phyloP scores from a whole-genome alignment of 92 coral and sea anemone genomes.

The Parazoanthus swiftii region DNA sequence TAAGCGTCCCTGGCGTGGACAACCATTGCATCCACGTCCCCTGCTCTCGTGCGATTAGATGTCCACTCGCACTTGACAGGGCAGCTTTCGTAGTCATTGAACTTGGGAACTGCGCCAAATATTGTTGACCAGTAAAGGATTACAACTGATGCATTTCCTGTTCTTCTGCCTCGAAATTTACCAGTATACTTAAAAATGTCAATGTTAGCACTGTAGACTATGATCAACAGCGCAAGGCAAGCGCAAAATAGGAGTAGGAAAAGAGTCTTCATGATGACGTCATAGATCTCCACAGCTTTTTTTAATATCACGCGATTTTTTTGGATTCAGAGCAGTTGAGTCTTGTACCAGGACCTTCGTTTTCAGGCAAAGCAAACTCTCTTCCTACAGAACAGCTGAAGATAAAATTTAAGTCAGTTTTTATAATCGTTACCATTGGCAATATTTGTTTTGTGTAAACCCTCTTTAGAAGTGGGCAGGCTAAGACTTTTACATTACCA shows the following conservation, averaged over 20 bases:
- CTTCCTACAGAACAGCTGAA: background rate
- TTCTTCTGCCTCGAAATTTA: background rate
- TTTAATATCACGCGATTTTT: background rate
- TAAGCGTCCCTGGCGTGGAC: constrained; percentile 55
- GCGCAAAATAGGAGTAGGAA: background rate
- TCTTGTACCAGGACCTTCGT: background rate
- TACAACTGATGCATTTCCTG: background rate
- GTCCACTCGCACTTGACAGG: constrained; percentile 49
- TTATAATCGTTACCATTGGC: background rate
- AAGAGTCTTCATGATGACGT: background rate
- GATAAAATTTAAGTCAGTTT: background rate
- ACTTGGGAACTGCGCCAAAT: constrained; percentile 48
- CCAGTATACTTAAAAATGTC: background rate
- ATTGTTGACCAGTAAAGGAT: constrained; percentile 56
- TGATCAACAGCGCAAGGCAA: background rate
- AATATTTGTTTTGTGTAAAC: no score
- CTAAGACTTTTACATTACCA: no score
- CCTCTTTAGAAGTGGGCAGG: no score
- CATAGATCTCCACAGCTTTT: background rate
- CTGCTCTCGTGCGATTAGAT: constrained; percentile 35
- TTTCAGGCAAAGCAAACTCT: background rate
- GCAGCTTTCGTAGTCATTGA: constrained; percentile 21
- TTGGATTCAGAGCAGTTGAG: background rate
- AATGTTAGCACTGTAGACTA: background rate
- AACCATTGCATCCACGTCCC: constrained; percentile 50